Evolutionary conservation across 2,113 vertebrate species (phyloP), one percentile per base, ranked within the genome.

Genomic region (Scophthalmus maximus): DNA sequence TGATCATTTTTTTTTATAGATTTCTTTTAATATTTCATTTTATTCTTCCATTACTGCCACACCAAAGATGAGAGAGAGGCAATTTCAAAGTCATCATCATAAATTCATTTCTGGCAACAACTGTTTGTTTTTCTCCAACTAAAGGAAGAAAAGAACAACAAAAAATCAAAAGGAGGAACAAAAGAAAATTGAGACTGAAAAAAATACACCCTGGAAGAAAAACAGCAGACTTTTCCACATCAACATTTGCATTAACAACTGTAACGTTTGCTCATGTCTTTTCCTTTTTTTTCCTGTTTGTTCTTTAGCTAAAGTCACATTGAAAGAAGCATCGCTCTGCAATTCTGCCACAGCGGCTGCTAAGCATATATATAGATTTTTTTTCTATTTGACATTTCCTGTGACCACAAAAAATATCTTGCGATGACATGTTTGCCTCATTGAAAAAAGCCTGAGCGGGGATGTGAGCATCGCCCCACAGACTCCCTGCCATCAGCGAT

Each of bases 401-500:
- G 66, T 70, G 68, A 82, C 79, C 81, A 76, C 51, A 73, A 53
- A 61, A 58, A n/a, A n/a, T n/a, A 69, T 60, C 59, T 82, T 34
- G 27, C 53, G 53, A 78, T 55, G 79, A 69, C 63, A 60, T 83
- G 68, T 86, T 86, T 89, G 56, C 44, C 57, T 68, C 36, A 6
- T 8, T 36, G 34, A 18, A 7, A 60, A 68, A 76, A 47, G 40
- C 63, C 63, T 56, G 51, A 72, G 38, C 8, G 20, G 18, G 52
- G 4, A 80, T 71, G 51, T 58, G 32, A 53, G 71, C 59, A 73
- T 53, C 11, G n/a, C n/a, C n/a, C 49, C 29, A 44, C 44, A 62
- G 70, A 25, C 77, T 74, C 68, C 74, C 66, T 60, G 78, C 68
- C 78, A 78, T 83, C 79, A 84, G 82, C 23, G 2, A 29, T 65